Conservation (phyloP, 2,113 vertebrate species). For the Bos taurus region DNA sequence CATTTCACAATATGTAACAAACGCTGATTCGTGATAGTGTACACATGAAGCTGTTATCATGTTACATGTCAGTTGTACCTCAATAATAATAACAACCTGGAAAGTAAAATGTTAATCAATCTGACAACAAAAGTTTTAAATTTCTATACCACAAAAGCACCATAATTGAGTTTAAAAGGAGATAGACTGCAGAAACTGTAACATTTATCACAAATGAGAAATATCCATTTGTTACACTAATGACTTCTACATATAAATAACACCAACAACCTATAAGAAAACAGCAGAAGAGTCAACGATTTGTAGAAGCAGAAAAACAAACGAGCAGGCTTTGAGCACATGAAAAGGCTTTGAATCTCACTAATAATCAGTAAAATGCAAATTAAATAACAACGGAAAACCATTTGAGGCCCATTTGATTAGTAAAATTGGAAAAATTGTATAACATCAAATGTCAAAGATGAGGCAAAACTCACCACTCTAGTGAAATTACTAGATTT, state of each 20-base stretch:
- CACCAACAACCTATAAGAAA: not conserved
- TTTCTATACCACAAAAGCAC: not conserved
- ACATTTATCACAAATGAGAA: not conserved
- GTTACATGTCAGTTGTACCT: not conserved
- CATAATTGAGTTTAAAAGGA: not conserved
- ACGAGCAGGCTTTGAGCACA: not conserved
- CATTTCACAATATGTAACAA: not conserved
- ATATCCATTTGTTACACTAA: not conserved
- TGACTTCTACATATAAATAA: not conserved
- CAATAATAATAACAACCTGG: not conserved
- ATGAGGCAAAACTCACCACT: not conserved
- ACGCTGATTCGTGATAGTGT: not conserved
- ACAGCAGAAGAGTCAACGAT: not conserved
- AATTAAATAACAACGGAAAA: not conserved
- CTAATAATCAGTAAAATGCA: not conserved
- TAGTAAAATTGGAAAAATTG: not conserved
- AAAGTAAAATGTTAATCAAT: not conserved
- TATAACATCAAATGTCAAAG: not conserved
- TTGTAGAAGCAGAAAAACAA: not conserved
- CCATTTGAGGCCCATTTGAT: not conserved
- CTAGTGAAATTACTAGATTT: not conserved
- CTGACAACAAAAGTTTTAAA: not conserved
- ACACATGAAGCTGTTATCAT: not conserved
- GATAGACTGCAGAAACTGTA: not conserved
- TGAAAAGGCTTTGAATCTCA: not conserved